These are phyloP conservation scores for Andricus grossulariae DNA, from an alignment of 1,140 invertebrate species.

Conservation along the genomic window DNA sequence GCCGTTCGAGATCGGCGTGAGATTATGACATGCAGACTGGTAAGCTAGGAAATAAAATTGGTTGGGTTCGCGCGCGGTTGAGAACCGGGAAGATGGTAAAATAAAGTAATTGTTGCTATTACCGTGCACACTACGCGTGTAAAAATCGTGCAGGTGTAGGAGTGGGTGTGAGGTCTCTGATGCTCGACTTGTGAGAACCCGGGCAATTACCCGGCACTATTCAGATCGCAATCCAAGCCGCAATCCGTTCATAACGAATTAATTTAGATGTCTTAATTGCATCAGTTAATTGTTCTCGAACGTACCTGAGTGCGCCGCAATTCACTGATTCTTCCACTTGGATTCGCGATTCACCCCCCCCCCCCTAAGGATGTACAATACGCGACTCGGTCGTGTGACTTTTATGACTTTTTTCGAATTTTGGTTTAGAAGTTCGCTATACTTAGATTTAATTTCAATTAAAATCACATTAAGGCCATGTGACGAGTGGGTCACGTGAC, in stretches of 20 bases:
- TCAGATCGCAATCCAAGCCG: slow-evolving; percentile 57
- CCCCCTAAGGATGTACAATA: too few relatives aligned
- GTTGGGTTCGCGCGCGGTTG: slow-evolving; percentile 58
- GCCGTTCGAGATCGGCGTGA: slow-evolving; percentile 42
- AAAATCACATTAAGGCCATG: too few relatives aligned
- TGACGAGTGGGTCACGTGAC: too few relatives aligned
- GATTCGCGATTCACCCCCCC: neutral
- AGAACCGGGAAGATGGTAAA: slow-evolving; percentile 69
- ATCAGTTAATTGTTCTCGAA: slow-evolving; percentile 71
- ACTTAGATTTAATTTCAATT: too few relatives aligned
- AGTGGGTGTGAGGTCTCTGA: slow-evolving; percentile 37
- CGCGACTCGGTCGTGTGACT: neutral
- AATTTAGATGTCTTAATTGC: slow-evolving; percentile 76
- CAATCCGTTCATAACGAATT: slow-evolving; percentile 60
- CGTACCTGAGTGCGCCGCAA: slow-evolving; percentile 41
- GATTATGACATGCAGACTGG: slow-evolving; percentile 45
- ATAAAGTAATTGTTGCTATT: slow-evolving; percentile 75
- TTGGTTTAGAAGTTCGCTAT: too few relatives aligned
- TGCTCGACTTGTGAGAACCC: slow-evolving; percentile 69
- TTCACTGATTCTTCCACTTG: slow-evolving; percentile 27
- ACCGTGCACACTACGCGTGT: slow-evolving; percentile 54
- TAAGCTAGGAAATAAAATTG: slow-evolving; percentile 67
- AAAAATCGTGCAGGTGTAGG: slow-evolving; percentile 47
- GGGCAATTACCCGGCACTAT: slow-evolving; percentile 69
- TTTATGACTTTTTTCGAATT: too few relatives aligned